Base-by-base conservation (phyloP, 2,797 vertebrate species). In the Ptychobarbus kaznakovi region DNA sequence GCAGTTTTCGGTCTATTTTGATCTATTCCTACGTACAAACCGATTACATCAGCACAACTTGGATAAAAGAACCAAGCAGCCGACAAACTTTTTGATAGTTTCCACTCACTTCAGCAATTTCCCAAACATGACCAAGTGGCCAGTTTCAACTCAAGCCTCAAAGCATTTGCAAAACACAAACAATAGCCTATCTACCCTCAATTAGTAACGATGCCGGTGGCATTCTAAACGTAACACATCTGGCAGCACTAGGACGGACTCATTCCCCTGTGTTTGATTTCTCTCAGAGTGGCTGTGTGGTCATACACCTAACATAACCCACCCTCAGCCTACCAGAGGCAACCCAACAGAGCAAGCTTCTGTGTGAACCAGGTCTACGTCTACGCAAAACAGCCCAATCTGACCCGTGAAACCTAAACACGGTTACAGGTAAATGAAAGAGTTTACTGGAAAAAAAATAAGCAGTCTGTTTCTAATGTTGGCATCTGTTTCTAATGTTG, bases 401-500 rank as follows among this genome's bases (percentile, higher is more conserved):
- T 82, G 83, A 89, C 78, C 25, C 28, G 86, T 90, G 83, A 87
- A 93, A 92, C 87, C 89, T 78, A 91, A 93, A 94, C 89, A 91
- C 66, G 0, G 72, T 75, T 84, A 89, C 89, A 89, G 90, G 84
- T 89, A 83, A 82, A 85, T 83, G 44, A 80, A 84, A 87, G 70
- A 84, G 42, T 70, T 83, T 86, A 83, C 28, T 90, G 44, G 51
- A 51, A 76, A 40, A 85, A 89, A 91, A 89, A 86, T 82, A 87
- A 91, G 86, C 85, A 90, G 90, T 95, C 94, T 95, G 94, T 92
- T 95, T 95, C 92, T 92, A 94, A 95, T 95, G 95, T 91, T 90
- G 89, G 88, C 80, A n/a, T 95, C 94, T 95, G 94, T 92, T 95
- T 95, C 92, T 92, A 94, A 95, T 95, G 95, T 91, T 90, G 89